Evolutionary conservation across 2,888 invertebrate species (phyloP).

Genomic region (Sesia bembeciformis): DNA sequence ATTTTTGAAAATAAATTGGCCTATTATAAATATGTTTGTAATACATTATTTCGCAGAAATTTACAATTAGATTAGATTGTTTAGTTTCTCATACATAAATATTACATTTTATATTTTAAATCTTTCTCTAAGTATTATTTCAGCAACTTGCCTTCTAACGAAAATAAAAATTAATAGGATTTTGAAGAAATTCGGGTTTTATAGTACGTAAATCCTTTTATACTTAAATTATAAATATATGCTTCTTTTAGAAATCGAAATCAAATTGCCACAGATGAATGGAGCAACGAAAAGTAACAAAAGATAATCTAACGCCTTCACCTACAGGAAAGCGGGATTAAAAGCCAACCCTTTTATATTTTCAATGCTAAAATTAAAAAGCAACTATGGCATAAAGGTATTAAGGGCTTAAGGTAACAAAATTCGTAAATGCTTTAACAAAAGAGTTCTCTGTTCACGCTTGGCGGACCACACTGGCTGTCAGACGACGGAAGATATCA

Average conservation of each 20-base stretch:
- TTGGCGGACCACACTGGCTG: conserved; percentile 68
- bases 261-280: conserved; percentile 45
- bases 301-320: conserved; percentile 40
- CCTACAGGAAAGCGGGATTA: conserved; percentile 59
- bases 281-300: conserved; percentile 37
- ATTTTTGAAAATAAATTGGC: too few species aligned
- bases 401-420: conserved; percentile 70
- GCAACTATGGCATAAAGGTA: conserved; percentile 66
- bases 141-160: neutral
- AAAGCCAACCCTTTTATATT: conserved; percentile 59
- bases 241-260: conserved; percentile 30
- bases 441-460: conserved; percentile 65
- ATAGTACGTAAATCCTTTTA: conserved; percentile 12
- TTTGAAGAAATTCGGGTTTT: conserved; percentile 2
- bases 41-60: neutral
- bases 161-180: conserved; percentile 4
- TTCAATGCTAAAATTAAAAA: conserved; percentile 66
- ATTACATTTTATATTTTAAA: neutral
- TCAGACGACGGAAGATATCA: conserved; percentile 70
- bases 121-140: neutral
- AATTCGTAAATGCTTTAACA: conserved; percentile 51
- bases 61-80: neutral
- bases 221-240: conserved; percentile 22
- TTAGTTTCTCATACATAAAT: neutral
- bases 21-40: too few species aligned